Evolutionary conservation across 2,888 invertebrate genomes (phyloP).

Genomic region (Trichopria drosophilae): DNA sequence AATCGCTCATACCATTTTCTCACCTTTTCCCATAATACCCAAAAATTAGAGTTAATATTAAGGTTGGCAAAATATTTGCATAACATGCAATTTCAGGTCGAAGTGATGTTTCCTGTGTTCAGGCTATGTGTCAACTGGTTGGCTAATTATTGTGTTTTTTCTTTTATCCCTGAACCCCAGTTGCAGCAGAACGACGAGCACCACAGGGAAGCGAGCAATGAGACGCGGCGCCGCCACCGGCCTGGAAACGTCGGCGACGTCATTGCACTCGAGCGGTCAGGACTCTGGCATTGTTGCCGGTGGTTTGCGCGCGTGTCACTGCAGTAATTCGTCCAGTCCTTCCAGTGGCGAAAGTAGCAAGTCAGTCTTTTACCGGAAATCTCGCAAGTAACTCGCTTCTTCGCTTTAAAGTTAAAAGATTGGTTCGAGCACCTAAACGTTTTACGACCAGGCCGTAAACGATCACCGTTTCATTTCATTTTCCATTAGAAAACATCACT

Average conservation of each 20-base stretch:
- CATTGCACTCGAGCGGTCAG: slow-evolving; percentile 80
- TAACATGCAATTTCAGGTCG: too few relatives aligned
- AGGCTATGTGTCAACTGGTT: too few relatives aligned
- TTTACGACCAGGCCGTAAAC: not conserved
- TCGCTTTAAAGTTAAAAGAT: not conserved
- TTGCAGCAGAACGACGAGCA: slow-evolving; percentile 3
- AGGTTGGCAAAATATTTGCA: too few relatives aligned
- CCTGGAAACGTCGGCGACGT: slow-evolving; percentile 75
- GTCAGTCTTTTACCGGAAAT: slow-evolving; percentile 57
- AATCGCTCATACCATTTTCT: too few relatives aligned
- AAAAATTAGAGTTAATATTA: too few relatives aligned
- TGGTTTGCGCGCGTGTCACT: slow-evolving; percentile 62
- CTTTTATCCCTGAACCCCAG: too few relatives aligned
- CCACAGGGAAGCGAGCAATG: slow-evolving; percentile 37
- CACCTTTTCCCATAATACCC: too few relatives aligned
- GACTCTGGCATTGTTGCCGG: slow-evolving; percentile 73
- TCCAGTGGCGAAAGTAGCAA: slow-evolving; percentile 74
- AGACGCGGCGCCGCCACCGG: slow-evolving; percentile 47
- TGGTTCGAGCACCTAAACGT: not conserved
- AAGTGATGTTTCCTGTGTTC: too few relatives aligned
- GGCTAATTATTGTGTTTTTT: too few relatives aligned
- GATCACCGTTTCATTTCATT: too few relatives aligned
- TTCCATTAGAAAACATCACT: too few relatives aligned
- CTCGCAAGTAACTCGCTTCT: slow-evolving; percentile 25
- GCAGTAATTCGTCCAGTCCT: slow-evolving; percentile 69